Evolutionary conservation across 2,888 invertebrate species (phyloP).

Genomic region (Sipha maydis): DNA sequence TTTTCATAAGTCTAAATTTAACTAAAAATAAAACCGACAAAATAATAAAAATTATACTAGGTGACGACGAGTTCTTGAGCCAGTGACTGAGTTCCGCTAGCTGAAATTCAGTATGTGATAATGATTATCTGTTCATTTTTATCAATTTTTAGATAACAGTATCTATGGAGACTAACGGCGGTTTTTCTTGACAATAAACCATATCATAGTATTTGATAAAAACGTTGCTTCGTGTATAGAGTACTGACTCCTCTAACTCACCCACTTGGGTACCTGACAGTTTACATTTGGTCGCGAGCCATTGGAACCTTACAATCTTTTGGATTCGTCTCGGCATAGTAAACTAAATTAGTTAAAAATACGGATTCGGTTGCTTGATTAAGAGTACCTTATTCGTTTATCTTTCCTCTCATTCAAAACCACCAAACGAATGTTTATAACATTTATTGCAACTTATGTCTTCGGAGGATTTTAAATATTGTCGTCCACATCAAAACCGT

Average conservation of each 20-base stretch:
- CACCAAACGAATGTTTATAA: background rate
- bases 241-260: no score
- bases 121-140: background rate
- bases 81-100: background rate
- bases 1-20: background rate
- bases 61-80: background rate
- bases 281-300: no score
- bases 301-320: no score
- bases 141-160: background rate
- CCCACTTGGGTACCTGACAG: no score
- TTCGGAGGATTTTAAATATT: background rate
- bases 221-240: no score
- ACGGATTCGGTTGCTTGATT: background rate
- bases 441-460: background rate
- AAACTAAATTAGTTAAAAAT: no score
- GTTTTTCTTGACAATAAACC: no score
- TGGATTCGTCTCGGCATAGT: no score
- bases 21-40: background rate
- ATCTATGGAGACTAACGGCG: background rate
- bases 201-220: no score
- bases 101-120: background rate
- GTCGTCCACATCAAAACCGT: background rate
- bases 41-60: background rate
- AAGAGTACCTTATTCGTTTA: no score
- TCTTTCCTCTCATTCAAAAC: background rate